A percentile compares a stretch with the other conserved stretches of the same genome.
Conservation (phyloP, 2,113 vertebrate species). For the Siniperca chuatsi region DNA sequence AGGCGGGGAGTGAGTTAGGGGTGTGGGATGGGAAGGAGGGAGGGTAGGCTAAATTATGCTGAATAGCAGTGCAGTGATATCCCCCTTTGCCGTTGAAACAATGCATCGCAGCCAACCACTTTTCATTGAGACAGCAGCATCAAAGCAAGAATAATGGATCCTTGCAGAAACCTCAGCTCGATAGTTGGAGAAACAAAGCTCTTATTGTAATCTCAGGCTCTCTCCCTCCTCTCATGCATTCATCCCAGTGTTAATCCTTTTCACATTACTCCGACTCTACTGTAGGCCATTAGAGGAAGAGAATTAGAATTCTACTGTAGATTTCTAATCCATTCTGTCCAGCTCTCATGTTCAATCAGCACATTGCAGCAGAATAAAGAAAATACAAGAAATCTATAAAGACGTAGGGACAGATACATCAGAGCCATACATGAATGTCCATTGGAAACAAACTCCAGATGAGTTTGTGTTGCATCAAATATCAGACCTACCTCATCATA, state of each 20-base stretch:
- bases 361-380: slow-evolving; percentile 53
- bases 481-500: slow-evolving; percentile 2
- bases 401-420: slow-evolving; percentile 27
- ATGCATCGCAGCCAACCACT: slow-evolving; percentile 71
- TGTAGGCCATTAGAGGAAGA: slow-evolving; percentile 73
- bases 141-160: slow-evolving; percentile 83
- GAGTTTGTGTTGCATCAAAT: slow-evolving; percentile 19
- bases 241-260: slow-evolving; percentile 78
- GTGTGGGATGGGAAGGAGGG: slow-evolving; percentile 14
- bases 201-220: slow-evolving; percentile 75
- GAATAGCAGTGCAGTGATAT: slow-evolving; percentile 73
- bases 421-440: neutral
- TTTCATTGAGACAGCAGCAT: slow-evolving; percentile 76
- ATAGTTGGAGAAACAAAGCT: slow-evolving; percentile 79
- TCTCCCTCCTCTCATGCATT: slow-evolving; percentile 66
- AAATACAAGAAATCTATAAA: slow-evolving; percentile 4
- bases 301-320: slow-evolving; percentile 71
- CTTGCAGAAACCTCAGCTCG: slow-evolving; percentile 74
- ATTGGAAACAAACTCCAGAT: slow-evolving; percentile 20
- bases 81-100: slow-evolving; percentile 73
- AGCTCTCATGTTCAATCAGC: slow-evolving; percentile 59
- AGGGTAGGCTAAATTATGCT: slow-evolving; percentile 64
- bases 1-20: slow-evolving; percentile 49
- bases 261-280: slow-evolving; percentile 76
- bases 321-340: slow-evolving; percentile 63